Percentiles rank a stretch among this genome's conserved stretches.
Evolutionary conservation across 2,888 invertebrate genomes (phyloP).

Genomic region (Beris chalybata): DNA sequence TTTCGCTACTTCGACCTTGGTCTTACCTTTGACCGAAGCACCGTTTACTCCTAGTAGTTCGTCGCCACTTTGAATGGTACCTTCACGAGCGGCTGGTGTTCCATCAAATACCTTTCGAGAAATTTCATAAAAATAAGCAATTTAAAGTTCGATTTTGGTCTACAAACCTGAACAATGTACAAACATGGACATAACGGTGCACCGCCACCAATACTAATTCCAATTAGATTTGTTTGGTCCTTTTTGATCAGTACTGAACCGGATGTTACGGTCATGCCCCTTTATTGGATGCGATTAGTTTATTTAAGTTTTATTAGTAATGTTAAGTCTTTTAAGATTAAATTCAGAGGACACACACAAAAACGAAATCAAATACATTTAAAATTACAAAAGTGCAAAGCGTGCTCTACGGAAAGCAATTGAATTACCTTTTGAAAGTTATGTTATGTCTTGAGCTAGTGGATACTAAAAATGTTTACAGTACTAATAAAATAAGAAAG

Average conservation of each 20-base stretch:
- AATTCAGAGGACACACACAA: too few species aligned
- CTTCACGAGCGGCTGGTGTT: conserved; percentile 92
- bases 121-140: conserved; percentile 1
- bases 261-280: conserved; percentile 98
- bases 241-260: conserved; percentile 88
- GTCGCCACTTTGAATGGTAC: conserved; percentile 94
- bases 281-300: neutral
- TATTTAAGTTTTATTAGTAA: too few species aligned
- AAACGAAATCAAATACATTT: neutral
- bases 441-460: too few species aligned
- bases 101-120: conserved; percentile 86
- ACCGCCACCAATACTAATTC: conserved; percentile 97
- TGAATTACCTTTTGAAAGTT: conserved; percentile 6
- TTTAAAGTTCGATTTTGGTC: neutral
- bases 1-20: conserved; percentile 98
- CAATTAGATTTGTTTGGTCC: conserved; percentile 91
- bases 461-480: too few species aligned
- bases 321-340: too few species aligned
- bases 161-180: conserved; percentile 86
- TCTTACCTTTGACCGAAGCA: conserved; percentile 91
- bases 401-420: conserved; percentile 5
- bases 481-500: too few species aligned
- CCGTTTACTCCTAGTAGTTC: conserved; percentile 94
- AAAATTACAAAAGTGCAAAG: conserved; percentile 3
- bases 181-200: conserved; percentile 94